These are phyloP conservation scores for Crotalus tigris DNA, from an alignment of 2,113 vertebrate species.

Conservation along the genomic window DNA sequence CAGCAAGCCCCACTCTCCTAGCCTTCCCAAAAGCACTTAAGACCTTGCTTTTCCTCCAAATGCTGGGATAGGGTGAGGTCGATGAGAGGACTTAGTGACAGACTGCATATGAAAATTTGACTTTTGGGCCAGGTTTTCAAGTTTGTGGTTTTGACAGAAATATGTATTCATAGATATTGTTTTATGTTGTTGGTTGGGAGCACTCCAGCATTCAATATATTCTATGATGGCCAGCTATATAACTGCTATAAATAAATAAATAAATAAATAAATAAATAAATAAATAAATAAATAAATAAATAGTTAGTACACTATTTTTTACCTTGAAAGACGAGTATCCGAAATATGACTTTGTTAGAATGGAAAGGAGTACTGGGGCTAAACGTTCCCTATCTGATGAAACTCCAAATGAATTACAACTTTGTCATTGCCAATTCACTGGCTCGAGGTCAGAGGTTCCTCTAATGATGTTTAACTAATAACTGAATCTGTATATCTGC, in stretches of 20 bases:
- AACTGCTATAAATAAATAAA: neutral
- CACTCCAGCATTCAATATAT: neutral
- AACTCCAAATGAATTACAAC: neutral
- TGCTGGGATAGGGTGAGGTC: neutral
- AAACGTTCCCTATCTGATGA: neutral
- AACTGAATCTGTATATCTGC: constrained; percentile 46
- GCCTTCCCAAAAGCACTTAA: neutral
- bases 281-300: neutral
- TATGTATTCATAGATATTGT: neutral
- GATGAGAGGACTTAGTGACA: neutral
- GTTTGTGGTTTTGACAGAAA: neutral
- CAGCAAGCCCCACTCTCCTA: neutral
- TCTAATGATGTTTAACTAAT: constrained; percentile 20
- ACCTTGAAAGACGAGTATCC: neutral
- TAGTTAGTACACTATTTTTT: neutral
- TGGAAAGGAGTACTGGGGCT: neutral
- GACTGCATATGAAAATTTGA: neutral
- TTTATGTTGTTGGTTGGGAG: neutral
- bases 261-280: too few relatives aligned
- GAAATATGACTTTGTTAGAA: neutral
- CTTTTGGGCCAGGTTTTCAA: neutral
- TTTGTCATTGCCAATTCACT: neutral
- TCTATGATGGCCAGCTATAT: neutral
- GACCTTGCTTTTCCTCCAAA: neutral
- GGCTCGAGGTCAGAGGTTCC: constrained; percentile 22